phyloP scores from a whole-genome alignment of 23 tunicate genomes.

The Clavelina lepadiformis region DNA sequence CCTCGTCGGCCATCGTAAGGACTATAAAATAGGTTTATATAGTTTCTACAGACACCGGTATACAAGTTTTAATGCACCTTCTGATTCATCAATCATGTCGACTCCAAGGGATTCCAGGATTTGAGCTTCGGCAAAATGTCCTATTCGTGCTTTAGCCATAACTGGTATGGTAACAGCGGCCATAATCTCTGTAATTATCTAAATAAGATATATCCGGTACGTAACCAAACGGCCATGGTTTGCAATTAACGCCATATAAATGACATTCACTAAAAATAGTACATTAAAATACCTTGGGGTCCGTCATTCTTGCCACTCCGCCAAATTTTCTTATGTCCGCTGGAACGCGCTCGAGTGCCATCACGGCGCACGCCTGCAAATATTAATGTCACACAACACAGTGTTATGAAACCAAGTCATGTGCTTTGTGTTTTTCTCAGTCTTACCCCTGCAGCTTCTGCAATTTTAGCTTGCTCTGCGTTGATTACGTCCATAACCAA shows the following conservation, averaged over 20 bases:
- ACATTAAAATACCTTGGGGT: conserved; percentile 89
- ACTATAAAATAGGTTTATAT: conserved; percentile 27
- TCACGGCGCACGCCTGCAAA: conserved; percentile 83
- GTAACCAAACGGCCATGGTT: too few relatives aligned
- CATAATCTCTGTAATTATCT: conserved; percentile 84
- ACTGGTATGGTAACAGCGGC: conserved; percentile 66
- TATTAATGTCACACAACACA: too few relatives aligned
- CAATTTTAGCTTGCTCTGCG: conserved; percentile 72
- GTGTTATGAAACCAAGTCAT: too few relatives aligned
- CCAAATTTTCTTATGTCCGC: conserved; percentile 79
- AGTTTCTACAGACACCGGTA: background rate
- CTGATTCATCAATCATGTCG: conserved; percentile 91
- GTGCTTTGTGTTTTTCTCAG: too few relatives aligned
- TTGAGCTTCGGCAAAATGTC: conserved; percentile 89
- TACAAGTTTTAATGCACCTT: conserved; percentile 29
- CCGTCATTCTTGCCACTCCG: conserved; percentile 80
- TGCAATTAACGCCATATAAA: too few relatives aligned
- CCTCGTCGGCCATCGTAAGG: conserved; percentile 84
- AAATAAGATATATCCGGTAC: conserved; percentile 3
- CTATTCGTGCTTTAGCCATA: conserved; percentile 81
- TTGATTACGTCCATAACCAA: conserved; percentile 78
- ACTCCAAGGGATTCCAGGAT: conserved; percentile 66
- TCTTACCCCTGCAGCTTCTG: conserved; percentile 76
- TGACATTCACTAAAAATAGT: too few relatives aligned
- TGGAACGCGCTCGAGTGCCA: conserved; percentile 89